These are phyloP conservation scores for Suillia variegata DNA, from an alignment of 2,888 invertebrate genomes.

Conservation along the genomic window DNA sequence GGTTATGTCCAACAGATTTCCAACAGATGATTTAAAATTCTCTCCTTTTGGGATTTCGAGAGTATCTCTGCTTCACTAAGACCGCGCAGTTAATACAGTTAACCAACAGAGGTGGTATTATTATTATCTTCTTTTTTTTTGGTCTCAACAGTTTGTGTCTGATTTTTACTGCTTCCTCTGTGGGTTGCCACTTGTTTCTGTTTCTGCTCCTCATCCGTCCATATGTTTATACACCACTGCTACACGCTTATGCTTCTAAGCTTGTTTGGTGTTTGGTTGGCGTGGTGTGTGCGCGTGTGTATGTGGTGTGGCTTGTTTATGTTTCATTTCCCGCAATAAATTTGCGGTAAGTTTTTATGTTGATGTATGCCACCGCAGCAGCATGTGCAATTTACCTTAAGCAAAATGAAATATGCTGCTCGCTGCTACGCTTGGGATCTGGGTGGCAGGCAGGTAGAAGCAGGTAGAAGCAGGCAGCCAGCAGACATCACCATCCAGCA, in stretches of 20 bases:
- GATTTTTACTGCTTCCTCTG: background rate
- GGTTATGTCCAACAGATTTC: too few species aligned
- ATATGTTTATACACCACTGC: background rate
- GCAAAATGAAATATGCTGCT: background rate
- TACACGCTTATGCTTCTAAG: background rate
- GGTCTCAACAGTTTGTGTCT: background rate
- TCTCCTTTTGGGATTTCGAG: background rate
- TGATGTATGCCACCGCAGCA: constrained; percentile 6
- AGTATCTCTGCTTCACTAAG: too few species aligned
- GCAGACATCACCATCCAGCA: too few species aligned
- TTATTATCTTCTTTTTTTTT: background rate
- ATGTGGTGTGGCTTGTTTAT: constrained; percentile 37
- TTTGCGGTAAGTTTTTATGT: constrained; percentile 12
- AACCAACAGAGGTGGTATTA: too few species aligned
- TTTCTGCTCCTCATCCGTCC: background rate
- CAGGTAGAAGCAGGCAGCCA: too few species aligned
- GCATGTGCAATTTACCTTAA: background rate
- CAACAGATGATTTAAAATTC: background rate
- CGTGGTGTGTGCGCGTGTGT: too few species aligned
- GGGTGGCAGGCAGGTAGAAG: too few species aligned
- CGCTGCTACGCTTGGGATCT: too few species aligned
- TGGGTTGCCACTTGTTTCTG: background rate
- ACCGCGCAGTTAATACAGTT: too few species aligned
- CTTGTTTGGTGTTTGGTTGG: background rate
- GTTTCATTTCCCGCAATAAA: constrained; percentile 26